phyloP scores from a whole-genome alignment of 2,888 invertebrate species.

The Cenopis cana region DNA sequence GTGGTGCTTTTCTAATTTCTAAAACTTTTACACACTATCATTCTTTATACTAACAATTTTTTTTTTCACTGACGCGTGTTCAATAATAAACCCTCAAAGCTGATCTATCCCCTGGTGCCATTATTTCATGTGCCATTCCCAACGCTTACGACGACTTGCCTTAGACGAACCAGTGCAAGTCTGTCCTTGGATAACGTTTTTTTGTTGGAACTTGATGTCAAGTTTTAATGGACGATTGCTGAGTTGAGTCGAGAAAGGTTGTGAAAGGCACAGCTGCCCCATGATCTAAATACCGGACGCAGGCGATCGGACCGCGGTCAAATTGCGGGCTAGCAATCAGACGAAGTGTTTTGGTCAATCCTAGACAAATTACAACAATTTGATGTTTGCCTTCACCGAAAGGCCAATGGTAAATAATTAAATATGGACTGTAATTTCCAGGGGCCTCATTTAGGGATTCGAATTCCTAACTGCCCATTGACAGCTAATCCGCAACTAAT shows the following conservation, averaged over 20 bases:
- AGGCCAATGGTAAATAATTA: too few relatives aligned
- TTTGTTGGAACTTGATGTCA: background rate
- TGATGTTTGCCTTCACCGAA: too few relatives aligned
- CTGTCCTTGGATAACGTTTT: background rate
- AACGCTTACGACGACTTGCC: background rate
- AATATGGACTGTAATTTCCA: too few relatives aligned
- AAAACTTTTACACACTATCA: too few relatives aligned
- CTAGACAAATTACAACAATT: background rate
- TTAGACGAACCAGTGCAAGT: background rate
- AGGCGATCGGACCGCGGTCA: slow-evolving; percentile 6
- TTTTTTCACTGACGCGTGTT: too few relatives aligned
- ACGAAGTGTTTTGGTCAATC: slow-evolving; percentile 7
- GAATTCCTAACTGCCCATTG: too few relatives aligned
- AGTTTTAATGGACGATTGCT: background rate
- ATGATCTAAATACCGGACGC: slow-evolving; percentile 26
- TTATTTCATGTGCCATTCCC: background rate
- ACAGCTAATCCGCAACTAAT: too few relatives aligned
- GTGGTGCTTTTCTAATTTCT: too few relatives aligned
- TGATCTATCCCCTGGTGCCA: background rate
- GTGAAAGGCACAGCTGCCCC: background rate
- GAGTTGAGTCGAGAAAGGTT: background rate
- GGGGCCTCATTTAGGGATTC: too few relatives aligned
- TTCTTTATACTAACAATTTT: too few relatives aligned
- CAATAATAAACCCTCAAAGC: background rate
- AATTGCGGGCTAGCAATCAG: background rate